phyloP scores from a whole-genome alignment of 1,140 invertebrate species.

The Drosophila seguyi region DNA sequence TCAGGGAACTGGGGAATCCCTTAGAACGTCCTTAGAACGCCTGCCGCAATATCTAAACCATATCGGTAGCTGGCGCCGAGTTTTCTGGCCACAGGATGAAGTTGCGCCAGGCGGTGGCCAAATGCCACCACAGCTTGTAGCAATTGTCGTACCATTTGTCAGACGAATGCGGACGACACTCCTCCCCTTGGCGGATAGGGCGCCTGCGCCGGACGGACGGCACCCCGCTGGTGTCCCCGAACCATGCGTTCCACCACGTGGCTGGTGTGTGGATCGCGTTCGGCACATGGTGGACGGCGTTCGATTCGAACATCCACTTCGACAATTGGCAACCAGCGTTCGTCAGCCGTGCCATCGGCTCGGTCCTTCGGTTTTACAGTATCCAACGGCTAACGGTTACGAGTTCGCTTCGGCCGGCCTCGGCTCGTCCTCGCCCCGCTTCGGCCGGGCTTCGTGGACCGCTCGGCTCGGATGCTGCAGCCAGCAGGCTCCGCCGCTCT shows the following conservation, averaged over 20 bases:
- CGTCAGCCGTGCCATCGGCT: constrained; percentile 33
- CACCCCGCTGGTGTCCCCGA: constrained; percentile 27
- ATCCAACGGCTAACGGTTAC: constrained; percentile 62
- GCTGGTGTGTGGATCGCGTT: constrained; percentile 58
- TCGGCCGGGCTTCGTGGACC: constrained; percentile 4
- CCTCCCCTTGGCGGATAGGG: constrained; percentile 73
- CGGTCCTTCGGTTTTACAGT: constrained; percentile 40
- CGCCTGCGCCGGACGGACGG: constrained; percentile 64
- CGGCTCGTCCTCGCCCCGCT: not conserved
- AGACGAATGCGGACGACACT: constrained; percentile 72
- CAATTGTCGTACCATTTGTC: constrained; percentile 85
- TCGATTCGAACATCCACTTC: constrained; percentile 80
- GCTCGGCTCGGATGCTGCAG: constrained; percentile 35
- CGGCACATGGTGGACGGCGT: constrained; percentile 74
- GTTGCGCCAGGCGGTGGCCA: constrained; percentile 58
- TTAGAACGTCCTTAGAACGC: too few relatives aligned
- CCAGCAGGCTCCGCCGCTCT: constrained; percentile 6
- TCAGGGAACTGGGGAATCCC: not conserved
- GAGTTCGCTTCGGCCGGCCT: constrained; percentile 1
- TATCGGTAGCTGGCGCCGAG: constrained; percentile 32
- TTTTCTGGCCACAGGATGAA: constrained; percentile 22
- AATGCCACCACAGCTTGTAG: constrained; percentile 84
- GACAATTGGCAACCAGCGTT: constrained; percentile 79
- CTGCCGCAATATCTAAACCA: constrained; percentile 11
- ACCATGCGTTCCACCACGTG: constrained; percentile 68